Percentiles rank a stretch among this genome's conserved stretches.
Evolutionary conservation across 2,113 vertebrate species (phyloP).

Genomic region (Crotalus tigris): DNA sequence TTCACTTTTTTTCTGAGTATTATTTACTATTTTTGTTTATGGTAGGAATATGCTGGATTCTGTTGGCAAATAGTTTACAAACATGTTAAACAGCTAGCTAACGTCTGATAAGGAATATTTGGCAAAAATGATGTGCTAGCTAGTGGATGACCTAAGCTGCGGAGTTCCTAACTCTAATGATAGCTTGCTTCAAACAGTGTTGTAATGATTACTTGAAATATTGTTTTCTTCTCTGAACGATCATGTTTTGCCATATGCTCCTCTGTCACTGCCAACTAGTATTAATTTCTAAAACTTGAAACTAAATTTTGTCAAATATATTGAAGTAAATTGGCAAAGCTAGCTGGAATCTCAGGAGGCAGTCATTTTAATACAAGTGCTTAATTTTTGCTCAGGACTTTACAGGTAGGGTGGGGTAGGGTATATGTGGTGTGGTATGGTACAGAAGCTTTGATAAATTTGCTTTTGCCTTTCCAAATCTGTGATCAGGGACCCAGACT

Average conservation of each 20-base stretch:
- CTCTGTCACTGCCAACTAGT: slow-evolving; percentile 9
- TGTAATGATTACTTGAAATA: slow-evolving; percentile 17
- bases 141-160: neutral
- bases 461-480: neutral
- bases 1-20: neutral
- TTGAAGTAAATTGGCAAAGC: slow-evolving; percentile 1
- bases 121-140: neutral
- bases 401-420: neutral
- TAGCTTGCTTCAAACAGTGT: neutral
- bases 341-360: neutral
- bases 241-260: slow-evolving; percentile 8
- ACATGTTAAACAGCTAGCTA: neutral
- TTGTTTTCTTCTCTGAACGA: slow-evolving; percentile 7
- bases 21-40: neutral
- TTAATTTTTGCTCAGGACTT: neutral
- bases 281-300: slow-evolving; percentile 5
- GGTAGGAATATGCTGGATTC: neutral
- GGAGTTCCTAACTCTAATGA: neutral
- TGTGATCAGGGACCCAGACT: neutral
- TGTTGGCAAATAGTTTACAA: neutral
- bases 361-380: neutral
- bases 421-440: neutral
- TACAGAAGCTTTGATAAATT: neutral
- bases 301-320: slow-evolving; percentile 12
- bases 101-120: neutral